Evolutionary conservation across 2,797 vertebrate species (phyloP).

Genomic region (Echeneis naucrates): DNA sequence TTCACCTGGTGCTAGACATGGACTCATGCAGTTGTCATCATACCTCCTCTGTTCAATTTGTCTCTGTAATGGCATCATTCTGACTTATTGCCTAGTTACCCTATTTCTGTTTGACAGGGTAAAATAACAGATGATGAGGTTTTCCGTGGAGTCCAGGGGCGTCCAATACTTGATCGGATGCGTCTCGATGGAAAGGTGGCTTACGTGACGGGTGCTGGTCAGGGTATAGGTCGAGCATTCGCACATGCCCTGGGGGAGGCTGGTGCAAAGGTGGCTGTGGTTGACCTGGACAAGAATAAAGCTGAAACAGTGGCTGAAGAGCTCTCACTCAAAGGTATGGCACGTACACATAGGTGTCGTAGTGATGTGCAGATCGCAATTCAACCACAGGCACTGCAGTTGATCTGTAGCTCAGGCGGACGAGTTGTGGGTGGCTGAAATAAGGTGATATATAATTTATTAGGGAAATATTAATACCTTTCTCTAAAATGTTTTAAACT

Average conservation of each 20-base stretch:
- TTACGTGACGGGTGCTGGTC: slow-evolving; percentile 85
- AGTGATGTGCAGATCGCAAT: neutral
- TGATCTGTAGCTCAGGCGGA: too few relatives aligned
- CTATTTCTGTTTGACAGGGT: slow-evolving; percentile 49
- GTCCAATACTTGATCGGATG: slow-evolving; percentile 82
- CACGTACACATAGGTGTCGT: rapidly evolving
- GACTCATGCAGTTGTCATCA: neutral
- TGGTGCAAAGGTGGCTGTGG: slow-evolving; percentile 84
- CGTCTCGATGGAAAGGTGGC: slow-evolving; percentile 85
- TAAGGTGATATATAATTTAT: too few relatives aligned
- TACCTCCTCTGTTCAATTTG: neutral
- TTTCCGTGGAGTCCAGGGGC: slow-evolving; percentile 76
- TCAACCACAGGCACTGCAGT: neutral
- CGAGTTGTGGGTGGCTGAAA: too few relatives aligned
- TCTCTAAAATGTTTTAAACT: too few relatives aligned
- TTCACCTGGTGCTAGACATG: neutral
- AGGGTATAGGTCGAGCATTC: slow-evolving; percentile 87
- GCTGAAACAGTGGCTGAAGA: slow-evolving; percentile 81
- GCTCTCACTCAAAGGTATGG: slow-evolving; percentile 86
- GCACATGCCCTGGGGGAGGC: slow-evolving; percentile 86
- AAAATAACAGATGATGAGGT: slow-evolving; percentile 78
- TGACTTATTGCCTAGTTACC: neutral
- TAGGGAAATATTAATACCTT: too few relatives aligned
- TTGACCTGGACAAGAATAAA: slow-evolving; percentile 82
- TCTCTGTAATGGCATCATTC: neutral